Evolutionary conservation across 2,113 vertebrate genomes (phyloP), one percentile per base, ranked within the genome.

Genomic region (Labeo rohita): DNA sequence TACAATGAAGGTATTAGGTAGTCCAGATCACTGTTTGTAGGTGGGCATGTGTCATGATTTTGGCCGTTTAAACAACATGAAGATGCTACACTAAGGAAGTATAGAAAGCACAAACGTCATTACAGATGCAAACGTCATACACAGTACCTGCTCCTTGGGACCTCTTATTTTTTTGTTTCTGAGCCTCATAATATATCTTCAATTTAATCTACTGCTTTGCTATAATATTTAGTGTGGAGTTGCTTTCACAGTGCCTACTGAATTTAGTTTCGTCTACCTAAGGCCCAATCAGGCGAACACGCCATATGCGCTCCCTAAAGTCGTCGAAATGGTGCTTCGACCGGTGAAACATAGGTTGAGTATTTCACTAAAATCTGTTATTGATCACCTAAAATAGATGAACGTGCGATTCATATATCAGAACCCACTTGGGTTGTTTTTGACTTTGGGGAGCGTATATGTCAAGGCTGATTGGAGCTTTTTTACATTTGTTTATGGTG

Each of bases 201-300:
- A 66, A 39, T 66, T 84, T 43, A 39, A 16, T 56, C 11, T 70
- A 47, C 75, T 84, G 23, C 59, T 84, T 86, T 76, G 45, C 49
- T 50, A 2, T 59, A 84, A 61, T 65, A 68, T 85, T 76, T 80
- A 39, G 45, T 39, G 56, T 89, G 74, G 85, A 89, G 72, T 78
- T 89, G 84, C 88, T 89, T 85, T 87, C n/a, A 86, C 86, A 75
- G 88, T 87, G 88, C 88, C 88, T 89, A 68, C 85, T 83, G 56
- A 49, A 10, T 61, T 54, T 0, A 21, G 45, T 82, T 75, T 54
- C 52, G 36, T 39, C 36, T 82, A 11, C 56, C 12, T 10, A 83
- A 9, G 63, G 45, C 76, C 85, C 66, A 8, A 12, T 88, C 18
- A 47, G 43, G 65, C 52, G 34, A 45, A 84, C 52, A 49, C 84